Base-by-base conservation (phyloP, 37 sponge, comb jelly and placozoan genomes). In the Halichondria panicea region DNA sequence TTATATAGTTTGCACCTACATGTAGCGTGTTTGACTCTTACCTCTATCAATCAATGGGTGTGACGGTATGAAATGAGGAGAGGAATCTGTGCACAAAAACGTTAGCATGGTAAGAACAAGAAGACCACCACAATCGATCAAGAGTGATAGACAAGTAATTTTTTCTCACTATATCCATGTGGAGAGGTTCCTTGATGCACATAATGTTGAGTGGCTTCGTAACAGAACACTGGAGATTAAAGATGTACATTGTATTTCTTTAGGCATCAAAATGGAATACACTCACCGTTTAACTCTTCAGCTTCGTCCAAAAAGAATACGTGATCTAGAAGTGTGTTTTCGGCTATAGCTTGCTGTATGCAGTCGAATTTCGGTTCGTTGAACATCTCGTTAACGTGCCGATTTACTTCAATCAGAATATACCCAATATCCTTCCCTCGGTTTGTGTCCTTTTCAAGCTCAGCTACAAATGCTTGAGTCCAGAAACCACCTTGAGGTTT, bases 401-500 rank as follows among this genome's bases (percentile, higher is more conserved):
- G 0, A n/a, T 63, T 72, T 0, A 81, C 82, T 12, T 13, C 55
- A 5, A 44, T 64, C 50, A 81, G 41, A 34, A 81, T 41, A 7
- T 54, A 74, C 25, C 25, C 0, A 19, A 81, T 42, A n/a, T 32
- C 31, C 19, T 72, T 31, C 0, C 58, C 43, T 7, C 24, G 25
- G 15, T 48, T 48, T 2, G 34, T 22, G 2, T 45, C 34, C 21
- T 40, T 63, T 2, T 9, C 24, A 19, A 81, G 52, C 50, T 72
- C 63, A 25, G 24, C 3, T 4, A 76, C 55, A 21, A 83, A 15
- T 4, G 13, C 12, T 9, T 53, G 46, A 57, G 68, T 53, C 83
- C 83, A 83, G 1, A 75, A 28, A 2, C 82, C 74, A 24, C 79
- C 79, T 32, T 24, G n/a, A 37, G 24, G 22, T n/a, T 9, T 4